Evolutionary conservation across 2,888 invertebrate genomes (phyloP).

Genomic region (Epicampocera succincta): DNA sequence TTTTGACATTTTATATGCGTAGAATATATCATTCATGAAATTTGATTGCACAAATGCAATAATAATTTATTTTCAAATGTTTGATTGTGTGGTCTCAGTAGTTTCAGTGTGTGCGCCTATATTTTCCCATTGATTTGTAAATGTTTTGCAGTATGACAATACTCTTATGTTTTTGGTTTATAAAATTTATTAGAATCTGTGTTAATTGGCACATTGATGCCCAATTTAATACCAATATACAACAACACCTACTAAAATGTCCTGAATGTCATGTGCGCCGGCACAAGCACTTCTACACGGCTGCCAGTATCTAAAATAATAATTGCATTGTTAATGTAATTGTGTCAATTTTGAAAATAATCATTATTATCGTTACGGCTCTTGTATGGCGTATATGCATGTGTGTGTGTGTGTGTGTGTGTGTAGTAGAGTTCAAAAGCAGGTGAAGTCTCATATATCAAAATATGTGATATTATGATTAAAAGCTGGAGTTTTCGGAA

Average conservation of each 20-base stretch:
- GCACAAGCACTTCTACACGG: constrained; percentile 23
- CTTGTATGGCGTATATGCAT: no score
- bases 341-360: no score
- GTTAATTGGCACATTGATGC: constrained; percentile 71
- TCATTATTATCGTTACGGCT: no score
- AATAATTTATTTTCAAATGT: constrained; percentile 18
- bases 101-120: neutral
- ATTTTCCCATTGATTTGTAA: constrained; percentile 1
- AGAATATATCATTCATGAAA: constrained; percentile 8
- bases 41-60: neutral
- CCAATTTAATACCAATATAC: constrained; percentile 68
- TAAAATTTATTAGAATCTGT: constrained; percentile 61
- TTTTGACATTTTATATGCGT: constrained; percentile 2
- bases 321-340: neutral
- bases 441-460: no score
- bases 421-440: no score
- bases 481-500: no score
- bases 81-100: neutral
- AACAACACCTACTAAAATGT: constrained; percentile 62
- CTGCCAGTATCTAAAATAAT: neutral
- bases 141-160: neutral
- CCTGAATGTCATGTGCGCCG: neutral
- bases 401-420: no score
- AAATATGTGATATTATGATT: no score
- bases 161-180: constrained; percentile 21